These are phyloP conservation scores for Dinomys branickii DNA, from an alignment of 2,113 vertebrate species.

Conservation along the genomic window DNA sequence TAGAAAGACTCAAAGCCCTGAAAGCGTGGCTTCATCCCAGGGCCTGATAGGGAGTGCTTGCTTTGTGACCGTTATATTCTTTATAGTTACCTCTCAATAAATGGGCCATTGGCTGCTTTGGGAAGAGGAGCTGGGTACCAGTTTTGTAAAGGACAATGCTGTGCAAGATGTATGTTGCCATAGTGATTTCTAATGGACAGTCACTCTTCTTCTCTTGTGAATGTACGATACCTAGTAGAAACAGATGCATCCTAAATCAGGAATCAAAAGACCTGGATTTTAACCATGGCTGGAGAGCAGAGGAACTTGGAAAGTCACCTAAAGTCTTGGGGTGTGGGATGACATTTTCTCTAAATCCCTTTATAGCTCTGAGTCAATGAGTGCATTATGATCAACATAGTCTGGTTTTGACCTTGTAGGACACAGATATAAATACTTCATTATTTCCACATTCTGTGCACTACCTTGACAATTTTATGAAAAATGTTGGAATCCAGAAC, in stretches of 20 bases:
- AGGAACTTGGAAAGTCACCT: neutral
- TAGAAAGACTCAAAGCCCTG: conserved; percentile 4
- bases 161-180: neutral
- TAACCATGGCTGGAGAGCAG: neutral
- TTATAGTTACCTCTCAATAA: neutral
- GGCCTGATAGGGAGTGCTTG: neutral
- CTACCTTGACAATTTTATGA: conserved; percentile 15
- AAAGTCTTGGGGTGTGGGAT: neutral
- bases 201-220: neutral
- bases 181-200: neutral
- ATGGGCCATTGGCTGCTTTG: neutral
- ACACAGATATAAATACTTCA: neutral
- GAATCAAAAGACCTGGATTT: neutral
- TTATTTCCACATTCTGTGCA: neutral
- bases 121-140: neutral
- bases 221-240: neutral
- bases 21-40: neutral
- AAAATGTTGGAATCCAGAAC: neutral
- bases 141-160: neutral
- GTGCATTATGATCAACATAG: neutral
- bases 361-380: conserved; percentile 15
- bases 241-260: neutral
- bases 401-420: neutral
- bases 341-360: conserved; percentile 24
- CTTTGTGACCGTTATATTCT: neutral